phyloP scores from a whole-genome alignment of 2,888 invertebrate genomes.

The Sturmia bella region DNA sequence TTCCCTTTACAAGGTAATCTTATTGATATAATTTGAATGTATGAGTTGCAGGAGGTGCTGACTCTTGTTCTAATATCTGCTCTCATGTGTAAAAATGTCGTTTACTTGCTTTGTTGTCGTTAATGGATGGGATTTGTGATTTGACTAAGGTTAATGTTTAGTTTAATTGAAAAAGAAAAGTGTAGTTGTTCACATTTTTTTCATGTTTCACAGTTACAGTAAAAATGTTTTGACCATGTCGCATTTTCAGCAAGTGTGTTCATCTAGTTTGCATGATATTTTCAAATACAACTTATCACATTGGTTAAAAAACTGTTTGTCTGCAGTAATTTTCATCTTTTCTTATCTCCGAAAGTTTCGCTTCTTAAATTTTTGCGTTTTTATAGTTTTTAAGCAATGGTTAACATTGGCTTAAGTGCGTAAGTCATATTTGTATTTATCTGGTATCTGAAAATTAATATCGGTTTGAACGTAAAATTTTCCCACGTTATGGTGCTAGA shows the following conservation, averaged over 20 bases:
- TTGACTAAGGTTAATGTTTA: slow-evolving; percentile 77
- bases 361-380: slow-evolving; percentile 24
- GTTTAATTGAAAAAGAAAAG: slow-evolving; percentile 71
- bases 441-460: no score
- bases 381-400: not conserved
- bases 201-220: slow-evolving; percentile 50
- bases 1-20: slow-evolving; percentile 60
- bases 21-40: slow-evolving; percentile 64
- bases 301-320: slow-evolving; percentile 39
- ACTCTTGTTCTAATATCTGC: slow-evolving; percentile 49
- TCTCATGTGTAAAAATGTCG: slow-evolving; percentile 28
- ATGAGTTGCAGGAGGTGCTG: slow-evolving; percentile 37
- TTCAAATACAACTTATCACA: slow-evolving; percentile 38
- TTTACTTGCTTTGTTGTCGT: not conserved
- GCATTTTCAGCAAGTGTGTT: slow-evolving; percentile 32
- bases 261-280: not conserved
- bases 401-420: no score
- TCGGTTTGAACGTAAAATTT: not conserved
- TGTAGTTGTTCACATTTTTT: slow-evolving; percentile 14
- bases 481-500: not conserved
- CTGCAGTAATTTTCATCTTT: slow-evolving; percentile 45
- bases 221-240: slow-evolving; percentile 59
- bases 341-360: slow-evolving; percentile 33
- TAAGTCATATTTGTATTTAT: no score
- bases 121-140: slow-evolving; percentile 23